Conservation (phyloP, 2,797 vertebrate genomes). For the Anabacerthia variegaticeps region DNA sequence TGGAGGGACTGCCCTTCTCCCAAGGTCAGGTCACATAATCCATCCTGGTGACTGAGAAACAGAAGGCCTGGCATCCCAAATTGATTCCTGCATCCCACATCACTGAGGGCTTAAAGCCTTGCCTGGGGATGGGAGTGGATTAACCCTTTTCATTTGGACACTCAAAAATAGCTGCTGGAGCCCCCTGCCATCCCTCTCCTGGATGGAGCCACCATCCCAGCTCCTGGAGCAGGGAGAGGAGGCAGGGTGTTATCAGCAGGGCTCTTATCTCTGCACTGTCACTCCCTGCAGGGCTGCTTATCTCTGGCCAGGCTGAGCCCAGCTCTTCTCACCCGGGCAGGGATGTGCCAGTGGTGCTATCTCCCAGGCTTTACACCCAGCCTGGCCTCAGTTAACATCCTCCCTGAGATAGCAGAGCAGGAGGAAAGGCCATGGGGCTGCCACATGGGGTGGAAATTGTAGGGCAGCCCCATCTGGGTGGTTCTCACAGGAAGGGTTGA, state of each 20-base stretch:
- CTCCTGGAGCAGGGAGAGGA: neutral
- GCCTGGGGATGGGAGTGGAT: neutral
- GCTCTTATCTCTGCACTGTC: neutral
- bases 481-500: neutral
- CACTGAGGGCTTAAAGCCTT: neutral
- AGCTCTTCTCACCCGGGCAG: constrained; percentile 3
- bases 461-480: neutral
- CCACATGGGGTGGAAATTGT: neutral
- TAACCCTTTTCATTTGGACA: neutral
- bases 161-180: constrained; percentile 32
- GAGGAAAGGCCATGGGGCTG: neutral
- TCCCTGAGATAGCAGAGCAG: neutral
- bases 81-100: neutral
- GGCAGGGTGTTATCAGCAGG: neutral
- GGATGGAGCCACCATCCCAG: neutral
- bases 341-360: neutral
- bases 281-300: constrained; percentile 22
- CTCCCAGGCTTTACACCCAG: constrained; percentile 3
- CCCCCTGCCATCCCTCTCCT: neutral
- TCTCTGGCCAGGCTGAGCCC: neutral
- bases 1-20: neutral
- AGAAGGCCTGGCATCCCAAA: neutral
- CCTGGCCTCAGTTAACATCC: constrained; percentile 27
- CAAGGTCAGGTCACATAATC: neutral
- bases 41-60: neutral